Conservation (phyloP, 2,888 invertebrate species). For the Eupithecia abbreviata region DNA sequence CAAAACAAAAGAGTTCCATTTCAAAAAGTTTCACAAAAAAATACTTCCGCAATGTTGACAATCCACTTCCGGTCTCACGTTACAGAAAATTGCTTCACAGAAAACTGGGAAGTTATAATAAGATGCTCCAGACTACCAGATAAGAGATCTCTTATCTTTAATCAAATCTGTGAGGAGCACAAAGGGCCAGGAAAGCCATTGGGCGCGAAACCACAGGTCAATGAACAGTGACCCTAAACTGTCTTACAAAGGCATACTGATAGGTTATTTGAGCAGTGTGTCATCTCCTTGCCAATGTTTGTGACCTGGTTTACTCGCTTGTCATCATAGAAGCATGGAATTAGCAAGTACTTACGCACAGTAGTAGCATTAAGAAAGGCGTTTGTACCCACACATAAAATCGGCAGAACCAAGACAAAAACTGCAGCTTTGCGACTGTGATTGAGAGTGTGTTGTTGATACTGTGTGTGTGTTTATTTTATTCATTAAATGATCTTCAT, state of each 20-base stretch:
- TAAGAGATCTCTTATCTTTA: slow-evolving; percentile 39
- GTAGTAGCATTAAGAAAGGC: not conserved
- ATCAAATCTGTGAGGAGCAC: slow-evolving; percentile 37
- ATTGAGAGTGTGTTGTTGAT: too few species aligned
- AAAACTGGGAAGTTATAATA: slow-evolving; percentile 37
- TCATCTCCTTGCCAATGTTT: slow-evolving; percentile 22
- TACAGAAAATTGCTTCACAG: slow-evolving; percentile 37
- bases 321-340: not conserved
- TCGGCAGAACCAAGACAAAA: not conserved
- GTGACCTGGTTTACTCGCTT: slow-evolving; percentile 16
- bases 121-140: slow-evolving; percentile 32
- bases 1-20: slow-evolving; percentile 11
- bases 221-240: slow-evolving; percentile 48
- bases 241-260: slow-evolving; percentile 36
- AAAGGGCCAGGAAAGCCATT: slow-evolving; percentile 44
- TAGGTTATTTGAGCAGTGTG: slow-evolving; percentile 17
- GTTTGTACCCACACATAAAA: not conserved
- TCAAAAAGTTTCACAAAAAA: slow-evolving; percentile 24
- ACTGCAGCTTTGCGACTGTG: not conserved
- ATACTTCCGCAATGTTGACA: slow-evolving; percentile 28
- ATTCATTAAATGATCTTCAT: too few species aligned
- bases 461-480: too few species aligned
- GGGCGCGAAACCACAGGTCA: slow-evolving; percentile 48
- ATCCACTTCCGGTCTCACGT: slow-evolving; percentile 31
- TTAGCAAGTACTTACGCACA: not conserved